Base-by-base conservation (phyloP, 2,888 invertebrate species). In the Caenorhabditis sp. region DNA sequence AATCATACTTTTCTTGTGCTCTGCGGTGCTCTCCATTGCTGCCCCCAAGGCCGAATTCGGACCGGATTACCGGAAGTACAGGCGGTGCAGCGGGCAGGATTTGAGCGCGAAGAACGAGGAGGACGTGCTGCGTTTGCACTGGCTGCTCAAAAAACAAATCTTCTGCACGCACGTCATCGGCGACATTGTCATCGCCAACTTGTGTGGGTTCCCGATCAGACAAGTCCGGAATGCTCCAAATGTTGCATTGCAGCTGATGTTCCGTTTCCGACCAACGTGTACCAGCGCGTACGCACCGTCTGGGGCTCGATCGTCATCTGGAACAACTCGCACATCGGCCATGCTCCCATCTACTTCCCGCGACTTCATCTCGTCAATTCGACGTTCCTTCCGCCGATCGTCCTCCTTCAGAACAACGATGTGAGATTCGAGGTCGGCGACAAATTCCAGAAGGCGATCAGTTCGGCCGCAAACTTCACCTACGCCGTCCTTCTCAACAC, bases 121-220 rank as follows among this genome's bases (percentile, higher is more conserved):
- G 1, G 15, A 55, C 11, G 53, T n/a, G n/a, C n/a, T n/a, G n/a
- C n/a, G n/a, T n/a, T n/a, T n/a, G n/a, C n/a, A n/a, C n/a, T n/a
- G 35, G 7, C 11, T 46, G 27, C 26, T 56, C 24, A 46, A 65
- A 13, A 65, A 65, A n/a, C 32, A 26, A n/a, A n/a, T n/a, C n/a
- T n/a, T n/a, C 15, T 65, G 65, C 46, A 65, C 65, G 6, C 32
- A 53, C 13, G 55, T 65, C 3, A 2, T 26, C 20, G 65, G 65
- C 27, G 22, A 55, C 27, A 55, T 65, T 43, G 17, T 55, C 39
- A 65, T 65, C 24, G 39, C 20, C 17, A 65, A 65, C 26, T 46
- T 65, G 65, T 30, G 63, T 63, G 27, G 15, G 63, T 63, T 43
- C 9, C 41, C 30, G 7, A 30, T 5, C 30, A 5, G 30, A 26